A percentile compares a stretch with the other conserved stretches of the same genome.
Evolutionary conservation across 2,113 vertebrate genomes (phyloP).

Genomic region (Cyphomyrus discorhynchus): DNA sequence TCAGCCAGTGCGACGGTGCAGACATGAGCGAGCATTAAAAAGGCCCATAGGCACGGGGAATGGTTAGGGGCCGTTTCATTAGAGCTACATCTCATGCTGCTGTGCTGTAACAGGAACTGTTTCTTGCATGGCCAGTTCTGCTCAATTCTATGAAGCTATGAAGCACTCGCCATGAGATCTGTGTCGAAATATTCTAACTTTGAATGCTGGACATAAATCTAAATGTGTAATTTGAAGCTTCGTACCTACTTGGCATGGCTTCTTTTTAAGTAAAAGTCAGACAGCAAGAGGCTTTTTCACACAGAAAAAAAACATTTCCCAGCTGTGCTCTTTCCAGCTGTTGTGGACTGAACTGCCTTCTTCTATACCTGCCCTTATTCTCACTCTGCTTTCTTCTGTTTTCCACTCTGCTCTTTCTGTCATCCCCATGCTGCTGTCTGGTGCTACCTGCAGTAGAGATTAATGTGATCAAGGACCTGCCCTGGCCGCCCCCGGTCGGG

Average conservation of each 20-base stretch:
- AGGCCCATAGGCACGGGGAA: neutral
- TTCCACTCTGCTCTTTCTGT: slow-evolving; percentile 31
- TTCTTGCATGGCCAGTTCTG: neutral
- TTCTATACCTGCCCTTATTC: neutral
- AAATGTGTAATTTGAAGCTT: neutral
- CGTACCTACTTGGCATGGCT: neutral
- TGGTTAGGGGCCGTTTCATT: neutral
- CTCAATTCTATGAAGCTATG: neutral
- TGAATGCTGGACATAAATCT: neutral
- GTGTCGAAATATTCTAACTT: neutral
- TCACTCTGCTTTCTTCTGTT: neutral
- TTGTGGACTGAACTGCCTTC: neutral
- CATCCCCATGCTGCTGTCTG: slow-evolving; percentile 33
- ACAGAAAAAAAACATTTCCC: neutral
- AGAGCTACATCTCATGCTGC: neutral
- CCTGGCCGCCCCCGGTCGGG: slow-evolving; percentile 93
- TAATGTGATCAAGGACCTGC: slow-evolving; percentile 98
- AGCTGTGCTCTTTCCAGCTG: neutral
- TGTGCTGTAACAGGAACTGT: neutral
- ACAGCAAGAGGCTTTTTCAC: neutral
- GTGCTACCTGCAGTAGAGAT: slow-evolving; percentile 84
- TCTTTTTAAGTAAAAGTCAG: neutral
- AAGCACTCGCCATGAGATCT: neutral
- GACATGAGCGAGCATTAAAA: slow-evolving; percentile 38
- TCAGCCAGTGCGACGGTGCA: slow-evolving; percentile 32